These are phyloP conservation scores for Catharus bicknelli DNA, from an alignment of 2,113 vertebrate genomes.

Conservation along the genomic window DNA sequence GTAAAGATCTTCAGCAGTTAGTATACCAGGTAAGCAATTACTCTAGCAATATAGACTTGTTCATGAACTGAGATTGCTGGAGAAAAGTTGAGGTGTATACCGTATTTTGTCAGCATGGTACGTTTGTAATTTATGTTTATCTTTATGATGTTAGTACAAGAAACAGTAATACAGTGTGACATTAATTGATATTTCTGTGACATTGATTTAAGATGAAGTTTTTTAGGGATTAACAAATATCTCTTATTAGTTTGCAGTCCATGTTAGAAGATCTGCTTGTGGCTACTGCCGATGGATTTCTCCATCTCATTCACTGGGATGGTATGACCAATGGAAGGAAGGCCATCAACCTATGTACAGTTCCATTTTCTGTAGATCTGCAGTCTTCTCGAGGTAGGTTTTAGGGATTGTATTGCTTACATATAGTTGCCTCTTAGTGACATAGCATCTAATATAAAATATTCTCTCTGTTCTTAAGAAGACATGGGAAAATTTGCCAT, in stretches of 20 bases:
- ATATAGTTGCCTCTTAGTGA: neutral
- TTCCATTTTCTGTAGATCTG: slow-evolving; percentile 95
- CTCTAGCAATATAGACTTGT: neutral
- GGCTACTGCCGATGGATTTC: slow-evolving; percentile 91
- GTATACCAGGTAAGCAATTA: neutral
- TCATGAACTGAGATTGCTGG: neutral
- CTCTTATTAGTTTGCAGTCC: slow-evolving; percentile 86
- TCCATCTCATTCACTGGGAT: slow-evolving; percentile 96
- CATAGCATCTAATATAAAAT: neutral
- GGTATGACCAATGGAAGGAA: slow-evolving; percentile 92
- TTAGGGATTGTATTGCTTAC: neutral
- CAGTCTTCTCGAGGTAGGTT: slow-evolving; percentile 91
- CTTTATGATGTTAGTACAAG: neutral
- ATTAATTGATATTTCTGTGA: neutral
- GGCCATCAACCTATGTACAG: slow-evolving; percentile 89
- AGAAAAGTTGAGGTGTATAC: neutral
- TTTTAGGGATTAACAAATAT: neutral
- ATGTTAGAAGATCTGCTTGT: slow-evolving; percentile 91
- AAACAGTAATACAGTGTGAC: neutral
- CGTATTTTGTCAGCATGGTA: neutral
- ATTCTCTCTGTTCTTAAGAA: neutral
- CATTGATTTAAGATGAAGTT: neutral
- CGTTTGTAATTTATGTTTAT: neutral
- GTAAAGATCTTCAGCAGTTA: neutral
- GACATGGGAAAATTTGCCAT: neutral